A percentile compares a stretch with the other conserved stretches of the same genome.
Conservation (phyloP, 2,113 vertebrate genomes). For the Pollimyrus isidori region DNA sequence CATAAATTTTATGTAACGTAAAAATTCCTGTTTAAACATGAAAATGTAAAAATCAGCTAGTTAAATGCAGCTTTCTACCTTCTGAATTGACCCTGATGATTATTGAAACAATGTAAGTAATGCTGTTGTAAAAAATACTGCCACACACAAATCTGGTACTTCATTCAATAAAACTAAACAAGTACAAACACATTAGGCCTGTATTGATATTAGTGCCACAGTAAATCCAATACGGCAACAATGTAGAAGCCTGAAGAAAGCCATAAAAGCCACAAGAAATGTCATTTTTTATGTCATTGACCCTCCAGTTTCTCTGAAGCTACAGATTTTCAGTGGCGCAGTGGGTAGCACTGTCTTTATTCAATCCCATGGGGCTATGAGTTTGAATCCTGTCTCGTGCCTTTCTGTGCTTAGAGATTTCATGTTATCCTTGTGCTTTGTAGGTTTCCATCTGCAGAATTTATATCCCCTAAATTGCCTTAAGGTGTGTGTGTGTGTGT, state of each 20-base stretch:
- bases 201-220: neutral
- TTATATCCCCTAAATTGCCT: neutral
- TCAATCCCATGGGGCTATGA: neutral
- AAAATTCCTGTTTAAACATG: neutral
- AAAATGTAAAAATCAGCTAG: neutral
- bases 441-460: neutral
- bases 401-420: neutral
- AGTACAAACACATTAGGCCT: neutral
- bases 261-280: neutral
- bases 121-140: conserved; percentile 1
- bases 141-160: neutral
- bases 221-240: neutral
- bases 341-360: neutral
- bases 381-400: neutral
- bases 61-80: neutral
- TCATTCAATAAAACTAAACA: neutral
- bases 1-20: neutral
- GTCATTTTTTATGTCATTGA: neutral
- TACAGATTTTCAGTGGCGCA: neutral
- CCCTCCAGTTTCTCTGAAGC: neutral
- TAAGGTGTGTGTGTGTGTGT: neutral
- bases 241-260: neutral
- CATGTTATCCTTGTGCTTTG: neutral
- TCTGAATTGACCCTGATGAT: neutral
- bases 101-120: neutral